A percentile compares a stretch with the other conserved stretches of the same genome.
These are phyloP conservation scores for Odontocolon sp. DNA, from an alignment of 2,888 invertebrate species.

Conservation along the genomic window DNA sequence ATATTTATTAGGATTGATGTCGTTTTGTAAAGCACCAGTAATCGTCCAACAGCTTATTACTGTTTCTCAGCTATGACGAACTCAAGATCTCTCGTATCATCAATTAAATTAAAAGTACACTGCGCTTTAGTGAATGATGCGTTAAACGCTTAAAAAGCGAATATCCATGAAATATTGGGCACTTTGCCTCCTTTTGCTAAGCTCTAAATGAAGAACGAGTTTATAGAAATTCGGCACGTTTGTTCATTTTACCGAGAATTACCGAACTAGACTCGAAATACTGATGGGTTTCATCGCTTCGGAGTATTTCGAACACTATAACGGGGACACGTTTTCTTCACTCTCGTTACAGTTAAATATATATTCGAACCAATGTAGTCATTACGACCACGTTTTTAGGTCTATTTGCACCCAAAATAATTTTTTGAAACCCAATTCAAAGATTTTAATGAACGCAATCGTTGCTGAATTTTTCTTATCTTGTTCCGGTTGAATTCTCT, in stretches of 20 bases:
- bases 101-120: conserved; percentile 40
- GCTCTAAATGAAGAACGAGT: conserved; percentile 43
- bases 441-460: no score
- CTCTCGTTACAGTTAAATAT: background rate
- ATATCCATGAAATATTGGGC: conserved; percentile 18
- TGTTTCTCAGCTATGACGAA: conserved; percentile 28
- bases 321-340: conserved; percentile 3
- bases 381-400: no score
- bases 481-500: no score
- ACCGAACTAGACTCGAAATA: conserved; percentile 30
- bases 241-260: conserved; percentile 39
- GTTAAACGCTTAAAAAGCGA: conserved; percentile 9
- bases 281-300: conserved; percentile 35
- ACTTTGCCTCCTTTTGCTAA: conserved; percentile 37
- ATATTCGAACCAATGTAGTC: no score
- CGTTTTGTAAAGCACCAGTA: conserved; percentile 26
- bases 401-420: no score
- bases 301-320: conserved; percentile 33
- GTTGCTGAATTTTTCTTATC: no score
- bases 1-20: conserved; percentile 47
- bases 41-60: background rate
- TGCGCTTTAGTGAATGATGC: no score
- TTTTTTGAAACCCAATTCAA: no score
- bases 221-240: conserved; percentile 28
- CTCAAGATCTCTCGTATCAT: conserved; percentile 8